These are phyloP conservation scores for Falco punctatus DNA, from an alignment of 2,113 vertebrate species.

Conservation along the genomic window DNA sequence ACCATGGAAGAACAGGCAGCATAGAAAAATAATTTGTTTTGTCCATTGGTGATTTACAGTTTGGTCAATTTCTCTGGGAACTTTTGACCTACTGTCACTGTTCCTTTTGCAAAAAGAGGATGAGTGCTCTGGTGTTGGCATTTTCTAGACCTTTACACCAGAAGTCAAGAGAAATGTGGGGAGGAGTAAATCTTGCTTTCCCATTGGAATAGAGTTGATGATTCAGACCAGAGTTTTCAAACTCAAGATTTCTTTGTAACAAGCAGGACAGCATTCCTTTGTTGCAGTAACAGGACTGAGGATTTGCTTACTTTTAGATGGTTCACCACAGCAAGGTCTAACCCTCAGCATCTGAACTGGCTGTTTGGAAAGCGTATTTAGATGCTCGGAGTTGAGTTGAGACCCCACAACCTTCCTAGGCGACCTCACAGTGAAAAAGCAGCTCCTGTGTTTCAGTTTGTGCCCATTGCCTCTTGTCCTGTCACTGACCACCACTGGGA, in stretches of 20 bases:
- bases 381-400: too few species aligned
- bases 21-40: constrained; percentile 23
- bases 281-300: neutral
- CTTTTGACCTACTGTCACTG: neutral
- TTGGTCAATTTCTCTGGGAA: neutral
- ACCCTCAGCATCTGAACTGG: neutral
- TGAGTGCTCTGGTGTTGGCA: neutral
- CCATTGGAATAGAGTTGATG: neutral
- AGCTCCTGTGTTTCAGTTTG: too few species aligned
- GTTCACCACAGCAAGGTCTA: neutral
- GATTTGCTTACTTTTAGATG: neutral
- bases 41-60: neutral
- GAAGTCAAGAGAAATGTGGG: neutral
- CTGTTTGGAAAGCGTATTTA: neutral
- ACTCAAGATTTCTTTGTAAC: neutral
- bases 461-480: neutral
- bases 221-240: neutral
- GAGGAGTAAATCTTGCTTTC: neutral
- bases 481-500: neutral
- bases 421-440: too few species aligned
- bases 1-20: neutral
- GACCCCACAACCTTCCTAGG: too few species aligned
- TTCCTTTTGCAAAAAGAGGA: neutral
- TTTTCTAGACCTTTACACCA: neutral
- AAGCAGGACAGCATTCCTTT: neutral